Conservation (phyloP, 1,140 invertebrate genomes). For the Drosophila nebulosa region DNA sequence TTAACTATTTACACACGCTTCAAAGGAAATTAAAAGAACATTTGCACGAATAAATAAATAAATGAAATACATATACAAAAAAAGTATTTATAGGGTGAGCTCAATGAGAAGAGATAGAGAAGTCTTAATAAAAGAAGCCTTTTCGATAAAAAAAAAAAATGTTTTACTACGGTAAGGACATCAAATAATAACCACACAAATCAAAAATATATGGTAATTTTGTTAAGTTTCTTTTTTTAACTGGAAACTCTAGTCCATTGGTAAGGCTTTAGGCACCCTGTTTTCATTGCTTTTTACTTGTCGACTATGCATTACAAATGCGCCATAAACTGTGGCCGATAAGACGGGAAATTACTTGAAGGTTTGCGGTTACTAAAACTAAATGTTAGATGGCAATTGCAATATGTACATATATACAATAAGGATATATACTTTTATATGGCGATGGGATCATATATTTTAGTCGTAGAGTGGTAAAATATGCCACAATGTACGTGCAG, state of each 20-base stretch:
- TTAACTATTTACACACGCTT: conserved; percentile 17
- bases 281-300: neutral
- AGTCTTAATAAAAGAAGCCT: too few relatives aligned
- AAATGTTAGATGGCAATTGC: conserved; percentile 1
- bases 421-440: too few relatives aligned
- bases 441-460: neutral
- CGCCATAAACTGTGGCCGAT: conserved; percentile 10
- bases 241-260: too few relatives aligned
- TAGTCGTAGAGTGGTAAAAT: conserved; percentile 20
- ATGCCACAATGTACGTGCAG: conserved; percentile 52
- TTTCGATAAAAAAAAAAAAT: too few relatives aligned
- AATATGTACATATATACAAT: conserved; percentile 1
- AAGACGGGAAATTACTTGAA: neutral
- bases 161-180: too few relatives aligned
- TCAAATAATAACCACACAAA: too few relatives aligned
- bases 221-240: too few relatives aligned
- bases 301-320: conserved; percentile 2
- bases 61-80: neutral
- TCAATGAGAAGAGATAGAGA: too few relatives aligned
- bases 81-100: neutral
- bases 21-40: conserved; percentile 19
- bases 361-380: conserved; percentile 2
- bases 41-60: conserved; percentile 11
- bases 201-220: too few relatives aligned
- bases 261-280: too few relatives aligned